phyloP scores from a whole-genome alignment of 2,113 vertebrate species.

The Gallinago media region DNA sequence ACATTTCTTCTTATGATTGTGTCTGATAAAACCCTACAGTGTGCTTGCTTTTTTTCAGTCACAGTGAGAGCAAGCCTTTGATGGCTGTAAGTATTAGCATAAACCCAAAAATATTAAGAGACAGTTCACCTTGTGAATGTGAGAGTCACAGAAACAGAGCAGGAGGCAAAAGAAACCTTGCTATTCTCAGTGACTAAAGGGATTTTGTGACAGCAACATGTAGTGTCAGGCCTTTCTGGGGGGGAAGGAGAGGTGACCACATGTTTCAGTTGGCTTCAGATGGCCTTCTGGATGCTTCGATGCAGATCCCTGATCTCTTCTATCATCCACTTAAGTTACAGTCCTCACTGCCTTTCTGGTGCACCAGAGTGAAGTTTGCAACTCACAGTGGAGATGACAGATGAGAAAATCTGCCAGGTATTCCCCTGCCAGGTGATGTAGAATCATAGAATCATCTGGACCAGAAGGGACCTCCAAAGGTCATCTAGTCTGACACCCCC shows the following conservation, averaged over 20 bases:
- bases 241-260: background rate
- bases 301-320: background rate
- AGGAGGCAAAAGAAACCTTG: background rate
- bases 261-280: background rate
- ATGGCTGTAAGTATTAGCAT: background rate
- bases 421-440: background rate
- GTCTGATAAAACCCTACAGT: background rate
- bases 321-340: background rate
- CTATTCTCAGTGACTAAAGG: background rate
- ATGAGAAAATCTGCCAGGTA: background rate
- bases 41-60: background rate
- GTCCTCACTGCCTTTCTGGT: background rate
- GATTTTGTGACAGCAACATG: background rate
- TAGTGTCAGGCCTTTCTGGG: background rate
- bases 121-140: background rate
- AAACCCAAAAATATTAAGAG: background rate
- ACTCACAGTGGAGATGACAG: background rate
- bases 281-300: fast-evolving
- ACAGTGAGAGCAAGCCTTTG: background rate
- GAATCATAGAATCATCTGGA: too few relatives aligned
- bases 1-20: background rate
- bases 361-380: background rate
- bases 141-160: background rate
- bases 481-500: too few relatives aligned
- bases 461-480: too few relatives aligned